These are phyloP conservation scores for Lycaena phlaeas DNA, from an alignment of 2,888 invertebrate genomes.

Conservation along the genomic window DNA sequence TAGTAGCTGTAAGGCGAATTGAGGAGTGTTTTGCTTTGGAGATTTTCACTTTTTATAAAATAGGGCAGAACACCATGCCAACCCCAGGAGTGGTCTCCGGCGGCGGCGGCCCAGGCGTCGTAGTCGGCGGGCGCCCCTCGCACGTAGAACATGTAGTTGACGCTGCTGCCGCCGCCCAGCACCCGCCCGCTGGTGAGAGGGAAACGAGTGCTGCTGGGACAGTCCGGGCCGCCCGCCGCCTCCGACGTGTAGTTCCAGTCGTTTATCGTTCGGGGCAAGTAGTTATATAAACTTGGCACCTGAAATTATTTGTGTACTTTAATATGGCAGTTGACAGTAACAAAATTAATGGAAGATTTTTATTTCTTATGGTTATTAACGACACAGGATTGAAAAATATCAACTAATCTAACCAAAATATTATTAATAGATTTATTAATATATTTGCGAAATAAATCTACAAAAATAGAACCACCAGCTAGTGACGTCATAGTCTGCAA, in stretches of 20 bases:
- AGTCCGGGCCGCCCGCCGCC: constrained; percentile 11
- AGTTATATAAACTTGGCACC: constrained; percentile 26
- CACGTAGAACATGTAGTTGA: constrained; percentile 23
- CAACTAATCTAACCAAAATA: too few relatives aligned
- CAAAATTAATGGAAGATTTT: too few relatives aligned
- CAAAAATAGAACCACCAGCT: too few relatives aligned
- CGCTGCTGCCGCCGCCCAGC: constrained; percentile 25
- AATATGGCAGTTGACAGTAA: too few relatives aligned
- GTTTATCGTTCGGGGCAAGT: constrained; percentile 17
- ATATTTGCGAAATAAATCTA: too few relatives aligned
- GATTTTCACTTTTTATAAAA: constrained; percentile 25
- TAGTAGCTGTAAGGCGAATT: constrained; percentile 16
- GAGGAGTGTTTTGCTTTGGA: constrained; percentile 20
- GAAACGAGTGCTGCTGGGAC: constrained; percentile 9
- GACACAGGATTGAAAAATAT: too few relatives aligned
- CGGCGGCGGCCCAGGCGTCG: constrained; percentile 23
- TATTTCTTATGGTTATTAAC: too few relatives aligned
- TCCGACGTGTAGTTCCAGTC: constrained; percentile 25
- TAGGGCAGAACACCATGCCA: constrained; percentile 23
- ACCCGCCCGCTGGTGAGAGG: constrained; percentile 23
- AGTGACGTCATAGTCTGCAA: too few relatives aligned
- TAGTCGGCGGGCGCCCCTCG: constrained; percentile 26
- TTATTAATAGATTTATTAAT: too few relatives aligned
- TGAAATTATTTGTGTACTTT: too few relatives aligned
- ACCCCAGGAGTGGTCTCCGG: constrained; percentile 23